Conservation (phyloP, 2,888 invertebrate genomes). For the Ichneumoninae sp. region DNA sequence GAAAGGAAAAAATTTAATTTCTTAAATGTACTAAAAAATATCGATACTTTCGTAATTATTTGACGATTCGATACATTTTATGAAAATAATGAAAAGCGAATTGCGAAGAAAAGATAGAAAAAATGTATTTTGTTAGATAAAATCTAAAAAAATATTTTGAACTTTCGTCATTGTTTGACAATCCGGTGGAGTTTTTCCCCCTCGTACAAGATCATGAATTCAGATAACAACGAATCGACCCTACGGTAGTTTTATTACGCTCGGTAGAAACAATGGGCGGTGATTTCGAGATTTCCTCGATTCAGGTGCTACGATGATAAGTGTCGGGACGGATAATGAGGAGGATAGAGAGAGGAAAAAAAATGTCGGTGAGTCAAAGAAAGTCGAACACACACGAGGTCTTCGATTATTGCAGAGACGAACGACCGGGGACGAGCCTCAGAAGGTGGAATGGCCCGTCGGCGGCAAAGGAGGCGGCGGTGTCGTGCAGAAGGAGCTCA, state of each 20-base stretch:
- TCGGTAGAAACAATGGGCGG: slow-evolving; percentile 53
- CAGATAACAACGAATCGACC: slow-evolving; percentile 38
- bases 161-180: slow-evolving; percentile 50
- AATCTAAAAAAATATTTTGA: neutral
- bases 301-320: slow-evolving; percentile 43
- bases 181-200: neutral
- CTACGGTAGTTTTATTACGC: slow-evolving; percentile 22
- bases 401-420: slow-evolving; percentile 83
- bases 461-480: slow-evolving; percentile 86
- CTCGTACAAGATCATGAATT: slow-evolving; percentile 25
- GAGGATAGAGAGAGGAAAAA: neutral
- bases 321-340: slow-evolving; percentile 33
- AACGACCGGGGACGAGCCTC: slow-evolving; percentile 85
- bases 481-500: slow-evolving; percentile 91
- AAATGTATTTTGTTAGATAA: neutral
- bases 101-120: neutral
- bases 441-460: slow-evolving; percentile 73
- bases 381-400: slow-evolving; percentile 36
- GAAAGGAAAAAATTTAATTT: too few relatives aligned
- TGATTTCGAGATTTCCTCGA: slow-evolving; percentile 57
- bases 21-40: too few relatives aligned
- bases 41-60: too few relatives aligned
- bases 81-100: neutral
- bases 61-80: too few relatives aligned
- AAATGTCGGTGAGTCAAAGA: slow-evolving; percentile 21